Base-by-base conservation (phyloP, 2,113 vertebrate genomes). In the Tapirus terrestris region DNA sequence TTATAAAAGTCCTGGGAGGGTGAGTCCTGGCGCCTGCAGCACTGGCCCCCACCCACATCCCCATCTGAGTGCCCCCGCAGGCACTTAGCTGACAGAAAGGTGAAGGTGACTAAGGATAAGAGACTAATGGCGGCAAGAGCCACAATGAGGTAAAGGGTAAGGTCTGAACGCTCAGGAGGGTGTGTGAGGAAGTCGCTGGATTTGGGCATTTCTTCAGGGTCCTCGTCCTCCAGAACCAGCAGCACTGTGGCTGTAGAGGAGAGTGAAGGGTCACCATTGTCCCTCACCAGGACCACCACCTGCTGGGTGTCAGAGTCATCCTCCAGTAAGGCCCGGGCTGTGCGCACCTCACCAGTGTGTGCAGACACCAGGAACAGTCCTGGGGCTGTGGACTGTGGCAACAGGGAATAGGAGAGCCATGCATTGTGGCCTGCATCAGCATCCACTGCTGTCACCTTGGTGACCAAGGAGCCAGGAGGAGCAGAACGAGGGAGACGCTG, bases 361-460 rank as follows among this genome's bases (percentile, higher is more conserved):
- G 98, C 94, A 1, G 99, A 99, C 93, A 99, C 98, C 0, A 96
- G 98, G 98, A 99, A 99, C 97, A 99, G 98, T 84, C 99, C 99
- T 5, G 98, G 98, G 91, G 99, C 98, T 0, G 99, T 99, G 98
- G 99, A 99, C 98, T 99, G 98, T 0, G 98, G 98, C 93, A 99
- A 72, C 72, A 99, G 94, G 1, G 91, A 99, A 93, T 99, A 99
- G 0, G 99, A 99, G 43, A 99, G 98, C 99, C 99, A 99, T 16
- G 99, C 99, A 8, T 99, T 99, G 97, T 99, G 99, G 77, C 99
- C 99, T 0, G 99, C 98, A 56, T 99, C 99, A 0, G 98, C 99
- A 82, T 99, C 99, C 98, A 99, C 99, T 0, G 99, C 99, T 56
- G 99, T 99, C 98, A 99, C 99, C 98, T 99, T 99, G 56, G 99